Percentiles rank a stretch among this genome's conserved stretches.
phyloP scores from a whole-genome alignment of 2,113 vertebrate genomes.

The Acanthisitta chloris region DNA sequence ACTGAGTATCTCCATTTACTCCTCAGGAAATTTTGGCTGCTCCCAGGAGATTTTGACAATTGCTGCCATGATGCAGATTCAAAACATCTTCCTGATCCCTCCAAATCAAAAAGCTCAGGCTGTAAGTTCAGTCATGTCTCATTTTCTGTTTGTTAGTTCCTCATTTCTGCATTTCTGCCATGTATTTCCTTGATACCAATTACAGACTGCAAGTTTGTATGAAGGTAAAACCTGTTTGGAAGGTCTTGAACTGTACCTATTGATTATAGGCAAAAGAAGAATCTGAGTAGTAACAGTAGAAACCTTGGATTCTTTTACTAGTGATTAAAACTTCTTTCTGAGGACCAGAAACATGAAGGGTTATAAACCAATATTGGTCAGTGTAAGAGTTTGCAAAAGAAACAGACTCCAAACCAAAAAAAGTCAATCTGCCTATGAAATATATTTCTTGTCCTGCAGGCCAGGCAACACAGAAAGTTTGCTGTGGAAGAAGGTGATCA shows the following conservation, averaged over 20 bases:
- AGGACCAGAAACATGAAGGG: neutral
- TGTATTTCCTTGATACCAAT: neutral
- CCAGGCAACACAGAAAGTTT: slow-evolving; percentile 92
- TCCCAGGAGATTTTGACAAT: slow-evolving; percentile 96
- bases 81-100: slow-evolving; percentile 90
- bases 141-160: neutral
- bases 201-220: neutral
- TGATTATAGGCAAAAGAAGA: neutral
- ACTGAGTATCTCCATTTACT: neutral
- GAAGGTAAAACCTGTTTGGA: neutral
- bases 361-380: neutral
- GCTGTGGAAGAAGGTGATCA: slow-evolving; percentile 97
- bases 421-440: neutral
- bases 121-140: slow-evolving; percentile 73
- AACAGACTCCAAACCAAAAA: neutral
- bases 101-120: slow-evolving; percentile 91
- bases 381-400: neutral
- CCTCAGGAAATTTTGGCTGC: slow-evolving; percentile 90
- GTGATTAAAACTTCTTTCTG: neutral
- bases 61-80: slow-evolving; percentile 99
- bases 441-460: slow-evolving; percentile 68
- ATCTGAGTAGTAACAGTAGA: neutral
- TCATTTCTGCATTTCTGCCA: neutral
- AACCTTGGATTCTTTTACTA: neutral
- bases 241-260: neutral